phyloP scores from a whole-genome alignment of 2,113 vertebrate species.

The Erinaceus europaeus region DNA sequence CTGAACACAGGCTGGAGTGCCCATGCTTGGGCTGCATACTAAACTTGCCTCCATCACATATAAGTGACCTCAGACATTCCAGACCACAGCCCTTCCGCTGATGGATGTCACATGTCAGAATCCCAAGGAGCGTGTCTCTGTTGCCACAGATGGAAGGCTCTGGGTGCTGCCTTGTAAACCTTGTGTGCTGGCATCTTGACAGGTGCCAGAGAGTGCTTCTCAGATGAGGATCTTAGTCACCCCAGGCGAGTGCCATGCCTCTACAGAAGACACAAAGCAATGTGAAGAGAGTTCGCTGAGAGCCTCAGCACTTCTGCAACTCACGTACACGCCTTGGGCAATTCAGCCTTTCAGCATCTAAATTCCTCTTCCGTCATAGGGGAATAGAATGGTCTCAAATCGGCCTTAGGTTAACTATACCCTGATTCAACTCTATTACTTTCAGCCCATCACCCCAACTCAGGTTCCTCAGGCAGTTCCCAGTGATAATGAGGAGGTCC shows the following conservation, averaged over 20 bases:
- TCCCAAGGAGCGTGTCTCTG: not conserved
- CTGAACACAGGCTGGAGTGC: not conserved
- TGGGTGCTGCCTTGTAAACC: not conserved
- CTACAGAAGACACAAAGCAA: not conserved
- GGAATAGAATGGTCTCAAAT: not conserved
- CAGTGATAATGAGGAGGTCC: not conserved
- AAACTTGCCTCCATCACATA: not conserved
- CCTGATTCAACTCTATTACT: not conserved
- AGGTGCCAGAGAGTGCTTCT: not conserved
- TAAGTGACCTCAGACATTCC: not conserved
- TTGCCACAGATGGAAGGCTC: not conserved
- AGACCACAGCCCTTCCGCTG: not conserved
- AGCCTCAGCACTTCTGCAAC: not conserved
- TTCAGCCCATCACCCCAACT: not conserved
- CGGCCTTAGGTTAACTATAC: not conserved
- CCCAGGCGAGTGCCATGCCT: not conserved
- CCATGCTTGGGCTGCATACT: not conserved
- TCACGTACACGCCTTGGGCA: not conserved
- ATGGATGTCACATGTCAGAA: not conserved
- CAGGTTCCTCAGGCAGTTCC: not conserved
- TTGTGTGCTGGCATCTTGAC: not conserved
- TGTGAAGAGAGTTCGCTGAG: not conserved
- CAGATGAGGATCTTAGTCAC: not conserved
- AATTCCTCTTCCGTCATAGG: not conserved
- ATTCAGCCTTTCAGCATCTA: not conserved